Evolutionary conservation across 1,140 invertebrate species (phyloP).

Genomic region (Drosophila ercepeae): DNA sequence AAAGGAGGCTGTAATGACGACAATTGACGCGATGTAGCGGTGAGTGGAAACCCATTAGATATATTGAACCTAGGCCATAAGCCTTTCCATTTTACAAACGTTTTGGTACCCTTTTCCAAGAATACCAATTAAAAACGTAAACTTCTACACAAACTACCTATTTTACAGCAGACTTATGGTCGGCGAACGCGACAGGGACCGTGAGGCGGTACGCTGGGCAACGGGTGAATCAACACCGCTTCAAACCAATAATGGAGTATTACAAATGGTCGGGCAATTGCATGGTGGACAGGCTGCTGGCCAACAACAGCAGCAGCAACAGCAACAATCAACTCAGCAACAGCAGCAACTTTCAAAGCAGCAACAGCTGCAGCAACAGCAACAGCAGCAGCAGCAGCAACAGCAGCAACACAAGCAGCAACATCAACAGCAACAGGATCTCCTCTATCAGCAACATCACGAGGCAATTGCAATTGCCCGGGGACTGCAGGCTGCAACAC

Average conservation of each 20-base stretch:
- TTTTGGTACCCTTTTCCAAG: no score
- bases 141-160: neutral
- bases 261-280: slow-evolving; percentile 83
- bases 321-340: slow-evolving; percentile 58
- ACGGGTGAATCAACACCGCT: slow-evolving; percentile 86
- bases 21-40: slow-evolving; percentile 83
- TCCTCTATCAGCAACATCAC: slow-evolving; percentile 75
- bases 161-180: slow-evolving; percentile 84
- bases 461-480: slow-evolving; percentile 73
- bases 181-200: slow-evolving; percentile 87
- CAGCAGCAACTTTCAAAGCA: slow-evolving; percentile 47
- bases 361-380: slow-evolving; percentile 48
- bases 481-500: slow-evolving; percentile 64
- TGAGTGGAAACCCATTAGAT: slow-evolving; percentile 40
- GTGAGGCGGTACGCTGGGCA: slow-evolving; percentile 88
- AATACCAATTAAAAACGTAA: neutral
- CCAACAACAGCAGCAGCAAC: slow-evolving; percentile 81
- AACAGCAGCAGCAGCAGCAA: slow-evolving; percentile 25
- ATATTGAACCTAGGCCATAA: neutral
- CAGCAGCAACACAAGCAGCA: slow-evolving; percentile 42
- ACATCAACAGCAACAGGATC: slow-evolving; percentile 54
- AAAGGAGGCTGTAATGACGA: slow-evolving; percentile 76
- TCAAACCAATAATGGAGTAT: slow-evolving; percentile 84
- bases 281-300: slow-evolving; percentile 84
- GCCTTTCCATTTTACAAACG: no score